Evolutionary conservation across 2,888 invertebrate species (phyloP).

Genomic region (Congeria kusceri): DNA sequence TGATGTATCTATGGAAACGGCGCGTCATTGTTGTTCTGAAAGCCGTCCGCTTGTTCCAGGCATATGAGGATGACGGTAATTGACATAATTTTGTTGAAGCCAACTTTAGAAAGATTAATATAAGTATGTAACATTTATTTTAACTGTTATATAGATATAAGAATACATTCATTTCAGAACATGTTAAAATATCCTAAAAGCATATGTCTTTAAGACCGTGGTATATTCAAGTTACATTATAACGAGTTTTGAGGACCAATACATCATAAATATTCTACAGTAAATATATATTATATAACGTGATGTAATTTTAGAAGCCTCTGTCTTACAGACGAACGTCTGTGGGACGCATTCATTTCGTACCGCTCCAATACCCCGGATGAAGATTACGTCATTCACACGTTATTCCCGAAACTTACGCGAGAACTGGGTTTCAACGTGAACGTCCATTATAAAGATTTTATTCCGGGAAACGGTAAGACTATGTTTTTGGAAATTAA

Average conservation of each 20-base stretch:
- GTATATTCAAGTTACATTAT: no score
- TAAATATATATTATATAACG: no score
- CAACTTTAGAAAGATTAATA: no score
- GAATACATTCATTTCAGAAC: no score
- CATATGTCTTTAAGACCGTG: no score
- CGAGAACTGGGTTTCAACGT: constrained; percentile 74
- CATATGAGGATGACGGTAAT: constrained; percentile 78
- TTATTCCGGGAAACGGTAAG: constrained; percentile 78
- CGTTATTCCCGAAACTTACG: constrained; percentile 75
- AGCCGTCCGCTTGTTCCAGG: constrained; percentile 76
- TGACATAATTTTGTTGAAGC: background rate
- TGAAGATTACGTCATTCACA: constrained; percentile 74
- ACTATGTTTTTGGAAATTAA: no score
- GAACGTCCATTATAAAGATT: constrained; percentile 78
- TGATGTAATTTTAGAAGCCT: no score
- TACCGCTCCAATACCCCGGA: constrained; percentile 70
- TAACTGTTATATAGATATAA: no score
- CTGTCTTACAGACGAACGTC: constrained; percentile 70
- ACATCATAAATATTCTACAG: no score
- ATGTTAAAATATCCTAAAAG: no score
- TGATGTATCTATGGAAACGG: constrained; percentile 71
- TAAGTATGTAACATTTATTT: no score
- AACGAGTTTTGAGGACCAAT: no score
- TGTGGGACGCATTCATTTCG: constrained; percentile 79
- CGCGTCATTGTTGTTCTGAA: constrained; percentile 76